Conservation (phyloP, 2,797 vertebrate species). For the Erethizon dorsatum region DNA sequence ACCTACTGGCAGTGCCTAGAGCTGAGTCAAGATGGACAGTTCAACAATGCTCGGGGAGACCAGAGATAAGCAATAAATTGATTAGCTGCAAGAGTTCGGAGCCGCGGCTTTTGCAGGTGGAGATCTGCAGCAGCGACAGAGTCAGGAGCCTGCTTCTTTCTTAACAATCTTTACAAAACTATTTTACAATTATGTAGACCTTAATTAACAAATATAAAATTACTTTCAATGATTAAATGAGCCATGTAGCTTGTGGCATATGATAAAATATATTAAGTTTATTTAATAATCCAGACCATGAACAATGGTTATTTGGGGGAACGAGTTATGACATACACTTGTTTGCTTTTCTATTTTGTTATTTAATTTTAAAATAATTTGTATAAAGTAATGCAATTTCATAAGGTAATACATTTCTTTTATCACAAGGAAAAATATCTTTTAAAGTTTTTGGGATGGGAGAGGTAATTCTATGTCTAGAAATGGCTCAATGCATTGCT, state of each 20-base stretch:
- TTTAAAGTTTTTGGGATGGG: no score
- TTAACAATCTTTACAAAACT: neutral
- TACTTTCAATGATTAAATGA: slow-evolving; percentile 21
- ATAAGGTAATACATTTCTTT: neutral
- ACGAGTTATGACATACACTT: neutral
- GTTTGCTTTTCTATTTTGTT: neutral
- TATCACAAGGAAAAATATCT: neutral
- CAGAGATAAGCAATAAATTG: neutral
- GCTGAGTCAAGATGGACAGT: fast-evolving
- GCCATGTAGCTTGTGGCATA: neutral
- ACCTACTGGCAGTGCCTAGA: fast-evolving
- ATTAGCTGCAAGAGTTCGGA: fast-evolving
- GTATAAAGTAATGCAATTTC: neutral
- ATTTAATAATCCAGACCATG: neutral
- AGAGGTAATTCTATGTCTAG: neutral
- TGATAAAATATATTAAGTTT: neutral
- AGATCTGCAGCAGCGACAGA: no score
- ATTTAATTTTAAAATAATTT: neutral
- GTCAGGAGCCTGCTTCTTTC: neutral
- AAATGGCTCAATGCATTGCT: fast-evolving
- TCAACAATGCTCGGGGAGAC: fast-evolving
- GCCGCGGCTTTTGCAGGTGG: neutral
- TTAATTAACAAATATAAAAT: neutral
- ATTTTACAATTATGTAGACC: neutral
- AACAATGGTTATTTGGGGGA: neutral